Evolutionary conservation across 2,888 invertebrate species (phyloP), one percentile per base, ranked within the genome.

Genomic region (Catocala fraxini): DNA sequence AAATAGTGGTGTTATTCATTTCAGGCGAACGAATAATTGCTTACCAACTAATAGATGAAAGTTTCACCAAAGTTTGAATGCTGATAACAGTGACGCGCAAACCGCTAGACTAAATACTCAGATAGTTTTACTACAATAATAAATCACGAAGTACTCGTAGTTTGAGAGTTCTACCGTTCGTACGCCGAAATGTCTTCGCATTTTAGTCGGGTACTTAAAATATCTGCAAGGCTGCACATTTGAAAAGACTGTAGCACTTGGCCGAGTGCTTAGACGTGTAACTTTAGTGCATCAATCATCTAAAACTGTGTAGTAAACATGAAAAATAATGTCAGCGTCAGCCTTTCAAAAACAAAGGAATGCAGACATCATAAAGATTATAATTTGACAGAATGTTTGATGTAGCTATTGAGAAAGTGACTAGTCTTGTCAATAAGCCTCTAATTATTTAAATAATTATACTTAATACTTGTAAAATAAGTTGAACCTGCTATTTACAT

Each of bases 51-150:
- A 75, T 74, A 78, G 71, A 60, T 69, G 73, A 76, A 76, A 83
- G 80, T 85, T 83, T 45, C 15, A 47, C 15, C 33, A 46, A 83
- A 78, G 82, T 80, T 71, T 62, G 63, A 80, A 77, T 70, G 64
- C 82, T 83, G 88, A 89, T 89, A 90, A 86, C 81, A 79, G 81
- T 85, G 86, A 87, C 84, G 84, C 79, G 76, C 79, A 73, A 84
- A 85, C 86, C 85, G 80, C 84, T 77, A 80, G 82, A 87, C 88
- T 88, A 88, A 88, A 89, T 86, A 87, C 85, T 84, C 73, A 81
- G 85, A 85, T 86, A 89, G 89, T 90, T 90, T 80, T 81, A 84
- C 81, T 83, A 81, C 86, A 83, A 82, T 82, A 87, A 90, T 91
- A 90, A 90, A 90, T 90, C 87, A 89, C 83, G 71, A 85, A 90